These are phyloP conservation scores for Caenorhabditis inopinata DNA, from an alignment of 1,140 invertebrate genomes.

Conservation along the genomic window DNA sequence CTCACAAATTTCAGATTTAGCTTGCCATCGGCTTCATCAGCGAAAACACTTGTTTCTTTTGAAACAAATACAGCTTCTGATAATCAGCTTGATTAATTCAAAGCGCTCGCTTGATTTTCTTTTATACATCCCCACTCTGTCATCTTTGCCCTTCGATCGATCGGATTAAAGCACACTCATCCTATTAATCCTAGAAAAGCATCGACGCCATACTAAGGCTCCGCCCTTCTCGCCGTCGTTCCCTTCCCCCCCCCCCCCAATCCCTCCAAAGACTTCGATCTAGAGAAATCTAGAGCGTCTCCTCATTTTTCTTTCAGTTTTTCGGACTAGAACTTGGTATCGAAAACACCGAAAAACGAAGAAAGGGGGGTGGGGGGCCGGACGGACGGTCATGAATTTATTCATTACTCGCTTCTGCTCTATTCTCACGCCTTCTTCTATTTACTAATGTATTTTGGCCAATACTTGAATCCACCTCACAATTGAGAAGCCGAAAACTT, in stretches of 20 bases:
- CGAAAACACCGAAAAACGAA: too few relatives aligned
- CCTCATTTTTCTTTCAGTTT: background rate
- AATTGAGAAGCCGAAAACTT: background rate
- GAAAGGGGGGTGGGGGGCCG: background rate
- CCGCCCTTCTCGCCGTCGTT: background rate
- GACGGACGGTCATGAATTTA: background rate
- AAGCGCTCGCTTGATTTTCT: too few relatives aligned
- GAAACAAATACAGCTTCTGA: too few relatives aligned
- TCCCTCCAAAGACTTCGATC: too few relatives aligned
- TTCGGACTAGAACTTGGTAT: too few relatives aligned
- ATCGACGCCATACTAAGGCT: background rate
- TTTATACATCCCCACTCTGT: background rate
- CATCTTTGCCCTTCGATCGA: background rate
- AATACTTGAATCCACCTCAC: background rate
- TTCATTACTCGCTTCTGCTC: background rate
- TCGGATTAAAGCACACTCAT: constrained; percentile 20
- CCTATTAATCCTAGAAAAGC: constrained; percentile 11
- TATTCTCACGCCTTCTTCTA: too few relatives aligned
- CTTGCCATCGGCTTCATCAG: too few relatives aligned
- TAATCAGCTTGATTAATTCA: too few relatives aligned
- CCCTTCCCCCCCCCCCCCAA: background rate
- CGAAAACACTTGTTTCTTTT: too few relatives aligned
- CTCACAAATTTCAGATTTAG: too few relatives aligned
- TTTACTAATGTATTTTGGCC: too few relatives aligned
- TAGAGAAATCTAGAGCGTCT: too few relatives aligned